Evolutionary conservation across 2,113 vertebrate species (phyloP).

Genomic region (Oreochromis tanganicae): DNA sequence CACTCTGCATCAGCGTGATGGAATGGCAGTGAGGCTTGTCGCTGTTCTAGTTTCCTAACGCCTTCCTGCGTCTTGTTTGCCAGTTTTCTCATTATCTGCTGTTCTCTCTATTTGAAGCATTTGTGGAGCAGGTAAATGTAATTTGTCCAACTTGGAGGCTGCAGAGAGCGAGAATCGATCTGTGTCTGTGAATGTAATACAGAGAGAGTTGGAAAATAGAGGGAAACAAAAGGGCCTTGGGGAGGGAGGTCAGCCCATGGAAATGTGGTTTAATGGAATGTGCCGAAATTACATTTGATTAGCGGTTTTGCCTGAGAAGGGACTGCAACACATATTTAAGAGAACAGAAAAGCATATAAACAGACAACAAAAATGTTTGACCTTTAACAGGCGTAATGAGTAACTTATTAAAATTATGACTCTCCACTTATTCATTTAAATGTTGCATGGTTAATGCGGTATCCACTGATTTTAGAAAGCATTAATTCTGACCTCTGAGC

Average conservation of each 20-base stretch:
- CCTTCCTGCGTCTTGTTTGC: constrained; percentile 1
- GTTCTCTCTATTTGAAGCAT: constrained; percentile 1
- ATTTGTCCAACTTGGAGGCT: constrained; percentile 20
- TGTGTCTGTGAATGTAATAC: constrained; percentile 1
- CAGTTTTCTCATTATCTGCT: constrained; percentile 12
- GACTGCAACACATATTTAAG: background rate
- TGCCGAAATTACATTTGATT: constrained; percentile 5
- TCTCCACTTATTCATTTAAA: background rate
- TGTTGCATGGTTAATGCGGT: background rate
- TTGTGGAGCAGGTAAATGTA: constrained; percentile 43
- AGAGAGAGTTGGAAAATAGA: background rate
- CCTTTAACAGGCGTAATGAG: background rate
- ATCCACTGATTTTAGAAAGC: background rate
- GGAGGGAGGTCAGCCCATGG: background rate
- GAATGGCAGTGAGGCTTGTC: background rate
- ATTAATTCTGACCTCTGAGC: background rate
- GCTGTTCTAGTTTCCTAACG: background rate
- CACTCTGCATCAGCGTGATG: background rate
- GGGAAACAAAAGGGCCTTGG: background rate
- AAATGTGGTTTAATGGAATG: constrained; percentile 2
- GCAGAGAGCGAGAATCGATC: constrained; percentile 27
- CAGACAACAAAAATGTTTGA: background rate
- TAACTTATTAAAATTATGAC: background rate
- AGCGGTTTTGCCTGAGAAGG: background rate
- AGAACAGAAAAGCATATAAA: background rate